Base-by-base conservation (phyloP, 2,113 vertebrate genomes). In the Actenoides hombroni region DNA sequence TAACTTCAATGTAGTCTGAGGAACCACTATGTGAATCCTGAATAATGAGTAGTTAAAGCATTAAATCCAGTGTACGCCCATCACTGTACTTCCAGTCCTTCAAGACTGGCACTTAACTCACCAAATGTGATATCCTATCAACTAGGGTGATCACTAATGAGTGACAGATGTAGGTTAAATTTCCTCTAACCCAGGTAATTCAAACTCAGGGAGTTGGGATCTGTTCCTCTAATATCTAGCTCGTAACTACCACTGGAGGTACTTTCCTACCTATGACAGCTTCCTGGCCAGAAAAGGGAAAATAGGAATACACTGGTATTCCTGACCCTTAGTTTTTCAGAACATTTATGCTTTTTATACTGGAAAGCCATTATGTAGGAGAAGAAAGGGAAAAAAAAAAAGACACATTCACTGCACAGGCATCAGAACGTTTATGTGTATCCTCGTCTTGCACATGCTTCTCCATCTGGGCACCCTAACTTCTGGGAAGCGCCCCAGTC, bases 391-490 rank as follows among this genome's bases (percentile, higher is more conserved):
- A 35, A 18, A 35, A 19, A 6, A 8, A 21, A 75, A 60, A 6
- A 57, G 10, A 68, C 20, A 56, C 11, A 24, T 40, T 86, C 5
- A 0, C 51, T 67, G 51, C 71, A 40, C 37, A 86, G 46, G 37
- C 64, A 83, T 92, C 53, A 53, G 74, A 91, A 76, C 16, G 3
- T 78, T 73, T 94, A 28, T 92, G 88, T 94, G 59, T 80, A 83
- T 80, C 61, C 82, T 90, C 21, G 6, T 61, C 57, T 91, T 7
- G 9, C 85, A 94, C 82, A 92, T 88, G 85, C 57, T 92, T 10
- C 67, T 91, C 95, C 90, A 95, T 90, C 83, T 93, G 95, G 94
- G 78, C 42, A 79, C 78, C 53, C 75, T 56, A 87, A 92, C 67
- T 91, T 95, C 88, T 90, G 70, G 5, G 7, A 88, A 95, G 53